phyloP scores from a whole-genome alignment of 2,797 vertebrate species.

The Argya squamiceps region DNA sequence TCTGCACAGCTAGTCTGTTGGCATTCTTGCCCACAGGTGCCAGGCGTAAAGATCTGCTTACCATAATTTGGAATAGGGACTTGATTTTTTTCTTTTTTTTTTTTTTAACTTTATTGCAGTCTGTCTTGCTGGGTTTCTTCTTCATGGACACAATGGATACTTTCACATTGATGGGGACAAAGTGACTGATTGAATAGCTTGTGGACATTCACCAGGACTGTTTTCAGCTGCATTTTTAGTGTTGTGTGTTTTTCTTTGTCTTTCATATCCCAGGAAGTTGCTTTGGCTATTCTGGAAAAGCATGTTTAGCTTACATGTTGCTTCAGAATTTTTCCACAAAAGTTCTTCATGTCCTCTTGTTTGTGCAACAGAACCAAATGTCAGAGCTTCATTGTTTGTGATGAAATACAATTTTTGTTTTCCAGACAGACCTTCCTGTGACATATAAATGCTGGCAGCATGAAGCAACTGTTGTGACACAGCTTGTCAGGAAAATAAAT shows the following conservation, averaged over 20 bases:
- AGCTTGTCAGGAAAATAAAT: not conserved
- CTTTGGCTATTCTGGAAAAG: not conserved
- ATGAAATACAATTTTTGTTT: not conserved
- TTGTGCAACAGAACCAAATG: not conserved
- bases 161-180: not conserved
- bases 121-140: not conserved
- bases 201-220: not conserved
- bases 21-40: not conserved
- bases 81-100: not conserved
- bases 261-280: not conserved
- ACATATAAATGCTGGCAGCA: not conserved
- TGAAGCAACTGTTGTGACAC: not conserved
- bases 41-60: not conserved
- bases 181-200: not conserved
- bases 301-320: not conserved
- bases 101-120: not conserved
- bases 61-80: not conserved
- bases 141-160: not conserved
- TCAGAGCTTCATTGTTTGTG: not conserved
- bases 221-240: not conserved
- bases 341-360: not conserved
- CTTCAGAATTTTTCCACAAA: not conserved
- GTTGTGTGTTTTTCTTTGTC: not conserved
- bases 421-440: not conserved
- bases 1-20: not conserved